These are phyloP conservation scores for Myocastor coypus DNA, from an alignment of 2,113 vertebrate genomes.

Conservation along the genomic window DNA sequence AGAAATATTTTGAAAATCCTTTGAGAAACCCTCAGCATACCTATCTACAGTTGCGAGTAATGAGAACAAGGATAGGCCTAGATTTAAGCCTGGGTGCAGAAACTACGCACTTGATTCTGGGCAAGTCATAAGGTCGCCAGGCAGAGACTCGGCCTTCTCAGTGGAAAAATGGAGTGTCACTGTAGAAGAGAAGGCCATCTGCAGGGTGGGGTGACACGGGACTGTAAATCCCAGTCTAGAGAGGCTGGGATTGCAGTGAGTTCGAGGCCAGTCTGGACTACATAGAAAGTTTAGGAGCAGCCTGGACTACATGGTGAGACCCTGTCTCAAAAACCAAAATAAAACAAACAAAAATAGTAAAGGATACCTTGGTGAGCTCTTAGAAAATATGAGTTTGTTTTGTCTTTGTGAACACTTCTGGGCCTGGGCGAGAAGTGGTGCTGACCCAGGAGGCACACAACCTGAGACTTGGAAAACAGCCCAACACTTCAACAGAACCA, in stretches of 20 bases:
- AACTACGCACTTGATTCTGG: neutral
- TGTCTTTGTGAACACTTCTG: neutral
- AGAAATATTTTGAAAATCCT: neutral
- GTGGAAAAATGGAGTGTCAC: neutral
- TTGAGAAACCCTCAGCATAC: neutral
- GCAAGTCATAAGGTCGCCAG: neutral
- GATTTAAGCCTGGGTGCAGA: neutral
- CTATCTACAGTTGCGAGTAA: neutral
- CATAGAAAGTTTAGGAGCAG: too few species aligned
- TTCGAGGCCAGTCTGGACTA: neutral
- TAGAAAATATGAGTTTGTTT: neutral
- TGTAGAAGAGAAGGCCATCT: neutral
- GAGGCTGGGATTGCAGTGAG: neutral
- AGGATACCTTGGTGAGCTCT: neutral
- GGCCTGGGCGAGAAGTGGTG: neutral
- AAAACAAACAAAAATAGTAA: neutral
- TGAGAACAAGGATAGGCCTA: neutral
- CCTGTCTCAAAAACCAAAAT: neutral
- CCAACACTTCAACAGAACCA: neutral
- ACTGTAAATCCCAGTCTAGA: neutral
- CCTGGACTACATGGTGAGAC: neutral
- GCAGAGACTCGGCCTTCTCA: neutral
- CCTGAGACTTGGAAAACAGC: neutral
- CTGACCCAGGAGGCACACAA: neutral
- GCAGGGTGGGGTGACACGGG: rapidly evolving